A percentile compares a stretch with the other conserved stretches of the same genome.
Evolutionary conservation across 1,140 invertebrate genomes (phyloP).

Genomic region (Drosophila baimaii): DNA sequence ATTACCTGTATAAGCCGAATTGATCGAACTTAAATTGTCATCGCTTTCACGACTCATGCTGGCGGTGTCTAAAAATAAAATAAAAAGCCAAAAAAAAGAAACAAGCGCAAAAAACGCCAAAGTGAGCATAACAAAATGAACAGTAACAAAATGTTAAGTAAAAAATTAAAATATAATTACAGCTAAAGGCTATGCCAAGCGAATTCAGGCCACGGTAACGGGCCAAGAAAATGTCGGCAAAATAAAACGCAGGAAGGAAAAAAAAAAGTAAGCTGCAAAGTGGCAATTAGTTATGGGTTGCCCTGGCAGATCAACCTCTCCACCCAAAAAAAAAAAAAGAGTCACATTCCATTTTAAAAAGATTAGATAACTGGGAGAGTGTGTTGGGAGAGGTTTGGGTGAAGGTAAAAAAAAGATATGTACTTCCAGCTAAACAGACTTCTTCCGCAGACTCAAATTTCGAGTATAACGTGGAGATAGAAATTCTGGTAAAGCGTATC

Average conservation of each 20-base stretch:
- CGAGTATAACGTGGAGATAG: neutral
- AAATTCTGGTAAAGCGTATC: neutral
- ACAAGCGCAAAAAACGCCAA: constrained; percentile 47
- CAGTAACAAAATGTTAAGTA: constrained; percentile 34
- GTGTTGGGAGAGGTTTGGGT: constrained; percentile 31
- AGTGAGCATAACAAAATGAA: constrained; percentile 50
- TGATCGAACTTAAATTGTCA: constrained; percentile 84
- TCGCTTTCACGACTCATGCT: constrained; percentile 84
- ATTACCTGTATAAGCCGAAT: constrained; percentile 83
- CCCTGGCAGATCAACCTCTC: constrained; percentile 35
- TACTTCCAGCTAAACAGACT: neutral
- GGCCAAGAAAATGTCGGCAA: constrained; percentile 48
- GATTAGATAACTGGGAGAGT: constrained; percentile 45
- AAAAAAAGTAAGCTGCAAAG: constrained; percentile 47
- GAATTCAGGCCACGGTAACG: constrained; percentile 71
- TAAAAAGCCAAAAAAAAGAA: constrained; percentile 49
- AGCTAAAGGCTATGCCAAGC: constrained; percentile 46
- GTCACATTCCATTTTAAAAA: constrained; percentile 24
- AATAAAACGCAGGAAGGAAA: constrained; percentile 40
- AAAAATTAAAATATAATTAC: constrained; percentile 72
- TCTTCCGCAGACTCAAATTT: constrained; percentile 25
- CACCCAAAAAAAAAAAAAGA: constrained; percentile 26
- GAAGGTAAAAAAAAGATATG: neutral
- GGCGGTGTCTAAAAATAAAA: constrained; percentile 80
- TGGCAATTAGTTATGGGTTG: constrained; percentile 70